Conservation (phyloP, 2,113 vertebrate genomes). For the Otus sunia region DNA sequence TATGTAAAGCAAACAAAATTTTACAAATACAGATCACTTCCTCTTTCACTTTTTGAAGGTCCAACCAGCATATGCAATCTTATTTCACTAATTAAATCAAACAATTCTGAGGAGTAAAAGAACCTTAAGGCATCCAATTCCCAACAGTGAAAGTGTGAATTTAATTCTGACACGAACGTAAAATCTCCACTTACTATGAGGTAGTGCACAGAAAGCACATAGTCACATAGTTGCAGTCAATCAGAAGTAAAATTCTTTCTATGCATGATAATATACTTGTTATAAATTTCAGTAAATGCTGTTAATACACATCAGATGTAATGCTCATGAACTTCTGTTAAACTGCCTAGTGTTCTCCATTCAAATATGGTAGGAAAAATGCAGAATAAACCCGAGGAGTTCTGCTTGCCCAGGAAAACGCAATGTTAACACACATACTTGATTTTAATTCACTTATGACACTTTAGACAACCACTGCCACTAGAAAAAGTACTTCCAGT, state of each 20-base stretch:
- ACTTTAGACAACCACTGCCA: background rate
- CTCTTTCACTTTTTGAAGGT: background rate
- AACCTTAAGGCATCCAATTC: background rate
- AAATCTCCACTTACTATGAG: background rate
- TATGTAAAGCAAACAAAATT: background rate
- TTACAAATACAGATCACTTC: background rate
- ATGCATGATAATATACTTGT: background rate
- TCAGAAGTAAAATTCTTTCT: background rate
- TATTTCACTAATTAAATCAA: background rate
- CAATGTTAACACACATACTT: background rate
- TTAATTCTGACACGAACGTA: background rate
- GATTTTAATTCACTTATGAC: background rate
- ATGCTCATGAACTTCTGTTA: background rate
- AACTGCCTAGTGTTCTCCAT: background rate
- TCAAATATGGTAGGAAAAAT: background rate
- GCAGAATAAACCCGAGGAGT: background rate
- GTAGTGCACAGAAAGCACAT: background rate
- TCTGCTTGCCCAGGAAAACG: background rate
- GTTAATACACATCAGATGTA: background rate
- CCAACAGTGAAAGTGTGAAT: background rate
- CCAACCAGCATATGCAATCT: background rate
- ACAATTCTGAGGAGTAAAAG: background rate
- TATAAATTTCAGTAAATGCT: background rate
- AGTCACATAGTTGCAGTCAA: background rate
- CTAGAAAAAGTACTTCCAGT: background rate